Base-by-base conservation (phyloP, 2,888 invertebrate genomes). In the Halictus ligatus region DNA sequence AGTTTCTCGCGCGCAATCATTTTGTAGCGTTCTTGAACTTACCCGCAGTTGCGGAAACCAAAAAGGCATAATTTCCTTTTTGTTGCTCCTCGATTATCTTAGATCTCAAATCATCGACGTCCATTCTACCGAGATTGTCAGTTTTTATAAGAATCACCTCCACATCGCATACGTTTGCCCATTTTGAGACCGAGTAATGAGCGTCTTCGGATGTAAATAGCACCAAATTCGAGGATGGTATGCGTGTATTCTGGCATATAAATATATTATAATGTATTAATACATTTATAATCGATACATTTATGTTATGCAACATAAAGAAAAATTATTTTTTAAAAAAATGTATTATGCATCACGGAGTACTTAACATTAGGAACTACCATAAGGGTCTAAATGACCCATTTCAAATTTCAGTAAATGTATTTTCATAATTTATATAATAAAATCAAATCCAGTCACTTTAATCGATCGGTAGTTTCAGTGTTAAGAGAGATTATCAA, bases 161-260 rank as follows among this genome's bases (percentile, higher is more conserved):
- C 58, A 97, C 94, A 1, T 97, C 97, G 75, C 96, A 94, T 72
- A 96, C 93, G 1, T 96, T 95, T 0, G 96, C 96, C 90, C 96
- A 96, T 92, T 96, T 96, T 88, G 95, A 95, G 75, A 96, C 95
- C 1, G 97, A 97, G 92, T 97, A 97, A 92, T 97, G 97, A 60
- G 96, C 96, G 93, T 96, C 96, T 88, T 96, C 96, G 1, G 96
- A 96, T 1, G 96, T 94, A 89, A 96, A 96, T 67, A 96, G 91
- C 13, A 96, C 95, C 85, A 96, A 89, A 43, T 94, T 94, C 25
- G 94, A 86, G 15, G 94, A 94, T 74, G 92, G 93, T 77, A 95
- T 92, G 10, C 96, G 96, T 71, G 64, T 77, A 43, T 25, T 75
- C 88, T 89, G 40, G 72, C 80, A 80, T 48, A 15, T 12, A 48